These are phyloP conservation scores for Limanda limanda DNA, from an alignment of 2,113 vertebrate genomes.

Conservation along the genomic window DNA sequence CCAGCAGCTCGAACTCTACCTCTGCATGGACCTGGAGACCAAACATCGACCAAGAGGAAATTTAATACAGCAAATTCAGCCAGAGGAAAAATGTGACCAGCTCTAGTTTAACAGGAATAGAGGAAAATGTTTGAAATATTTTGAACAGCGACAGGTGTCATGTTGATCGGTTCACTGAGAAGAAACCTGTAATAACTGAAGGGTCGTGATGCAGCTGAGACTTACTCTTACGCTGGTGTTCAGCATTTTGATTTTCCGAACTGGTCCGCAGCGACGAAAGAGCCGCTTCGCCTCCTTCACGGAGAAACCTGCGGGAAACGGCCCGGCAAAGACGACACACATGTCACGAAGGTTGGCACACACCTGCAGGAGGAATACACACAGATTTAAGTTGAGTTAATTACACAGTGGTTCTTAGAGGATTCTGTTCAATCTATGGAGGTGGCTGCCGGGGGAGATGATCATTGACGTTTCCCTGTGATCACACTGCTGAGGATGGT, in stretches of 20 bases:
- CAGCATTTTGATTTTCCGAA: constrained; percentile 81
- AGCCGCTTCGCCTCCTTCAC: constrained; percentile 79
- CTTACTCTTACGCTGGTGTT: constrained; percentile 79
- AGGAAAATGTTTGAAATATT: too few relatives aligned
- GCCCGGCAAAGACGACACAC: constrained; percentile 88
- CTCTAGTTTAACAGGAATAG: too few relatives aligned
- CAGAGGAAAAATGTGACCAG: background rate
- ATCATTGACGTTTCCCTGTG: too few relatives aligned
- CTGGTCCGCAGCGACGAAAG: constrained; percentile 84
- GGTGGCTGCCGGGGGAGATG: too few relatives aligned
- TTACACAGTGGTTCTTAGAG: too few relatives aligned
- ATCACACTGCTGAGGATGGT: too few relatives aligned
- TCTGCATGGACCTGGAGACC: constrained; percentile 85
- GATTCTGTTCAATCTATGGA: too few relatives aligned
- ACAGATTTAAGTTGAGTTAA: background rate
- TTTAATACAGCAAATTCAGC: background rate
- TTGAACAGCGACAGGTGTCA: too few relatives aligned
- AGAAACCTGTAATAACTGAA: background rate
- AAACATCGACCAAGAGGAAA: constrained; percentile 3
- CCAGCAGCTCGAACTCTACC: constrained; percentile 86
- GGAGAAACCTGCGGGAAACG: constrained; percentile 80
- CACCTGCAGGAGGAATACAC: constrained; percentile 71
- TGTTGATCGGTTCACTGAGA: too few relatives aligned
- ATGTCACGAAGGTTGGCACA: constrained; percentile 81
- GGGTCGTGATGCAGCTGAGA: background rate